These are phyloP conservation scores for Campoplex nolae DNA, from an alignment of 2,888 invertebrate species.

Conservation along the genomic window DNA sequence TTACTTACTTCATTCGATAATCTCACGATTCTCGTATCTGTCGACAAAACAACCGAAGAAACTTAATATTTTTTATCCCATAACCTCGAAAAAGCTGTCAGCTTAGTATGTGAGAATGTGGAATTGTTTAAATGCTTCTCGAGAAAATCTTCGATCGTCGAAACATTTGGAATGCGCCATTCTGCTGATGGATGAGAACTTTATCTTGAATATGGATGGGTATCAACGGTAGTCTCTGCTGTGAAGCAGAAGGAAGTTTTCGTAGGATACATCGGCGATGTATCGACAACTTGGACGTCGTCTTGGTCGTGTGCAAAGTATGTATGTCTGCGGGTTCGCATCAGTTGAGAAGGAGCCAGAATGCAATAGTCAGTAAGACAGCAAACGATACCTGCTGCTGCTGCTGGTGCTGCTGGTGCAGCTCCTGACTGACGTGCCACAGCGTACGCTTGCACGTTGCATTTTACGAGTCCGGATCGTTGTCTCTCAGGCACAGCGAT, in stretches of 20 bases:
- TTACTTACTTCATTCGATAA: not conserved
- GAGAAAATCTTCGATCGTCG: not conserved
- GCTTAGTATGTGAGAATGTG: not conserved
- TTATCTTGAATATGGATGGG: conserved; percentile 71
- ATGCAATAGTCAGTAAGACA: conserved; percentile 43
- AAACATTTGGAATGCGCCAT: conserved; percentile 48
- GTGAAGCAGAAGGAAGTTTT: conserved; percentile 35
- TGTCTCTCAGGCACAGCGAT: conserved; percentile 56
- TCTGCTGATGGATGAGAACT: conserved; percentile 50
- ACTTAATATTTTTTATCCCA: not conserved
- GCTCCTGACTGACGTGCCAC: conserved; percentile 54
- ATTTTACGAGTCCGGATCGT: conserved; percentile 68
- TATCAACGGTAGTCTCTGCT: conserved; percentile 70
- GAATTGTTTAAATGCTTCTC: not conserved
- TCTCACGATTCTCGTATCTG: not conserved
- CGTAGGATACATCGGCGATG: conserved; percentile 50
- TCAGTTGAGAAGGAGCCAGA: conserved; percentile 46
- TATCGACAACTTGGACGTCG: conserved; percentile 55
- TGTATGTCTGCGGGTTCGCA: conserved; percentile 31
- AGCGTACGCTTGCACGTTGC: conserved; percentile 47
- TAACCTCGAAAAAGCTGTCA: not conserved
- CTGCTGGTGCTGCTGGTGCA: conserved; percentile 38
- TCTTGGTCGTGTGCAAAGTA: conserved; percentile 38
- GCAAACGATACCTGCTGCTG: conserved; percentile 55
- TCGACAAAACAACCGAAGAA: not conserved